Conservation (phyloP, 2,113 vertebrate genomes). For the Grus americana region DNA sequence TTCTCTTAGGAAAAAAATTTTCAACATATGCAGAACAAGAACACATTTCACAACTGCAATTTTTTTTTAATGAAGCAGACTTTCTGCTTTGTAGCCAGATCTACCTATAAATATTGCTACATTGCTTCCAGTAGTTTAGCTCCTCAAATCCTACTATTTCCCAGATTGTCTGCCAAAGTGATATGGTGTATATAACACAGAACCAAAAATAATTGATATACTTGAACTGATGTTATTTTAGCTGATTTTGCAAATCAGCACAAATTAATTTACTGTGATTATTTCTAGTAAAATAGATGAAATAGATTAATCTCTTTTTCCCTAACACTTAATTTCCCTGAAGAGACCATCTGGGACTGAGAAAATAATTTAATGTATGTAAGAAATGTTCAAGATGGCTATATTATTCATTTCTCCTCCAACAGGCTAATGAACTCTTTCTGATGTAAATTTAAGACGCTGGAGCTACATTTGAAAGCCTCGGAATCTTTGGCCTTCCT, state of each 20-base stretch:
- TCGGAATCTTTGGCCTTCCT: background rate
- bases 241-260: background rate
- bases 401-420: background rate
- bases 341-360: background rate
- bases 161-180: background rate
- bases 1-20: background rate
- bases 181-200: background rate
- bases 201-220: background rate
- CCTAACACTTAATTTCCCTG: background rate
- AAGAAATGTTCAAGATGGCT: background rate
- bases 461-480: background rate
- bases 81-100: background rate
- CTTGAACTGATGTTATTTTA: background rate
- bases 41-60: background rate
- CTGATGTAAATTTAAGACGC: background rate
- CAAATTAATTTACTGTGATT: background rate
- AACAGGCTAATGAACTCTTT: background rate
- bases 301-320: background rate
- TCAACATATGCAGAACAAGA: background rate
- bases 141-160: background rate
- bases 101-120: background rate
- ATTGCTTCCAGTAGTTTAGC: background rate
- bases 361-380: constrained; percentile 16
- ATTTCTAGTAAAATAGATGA: constrained; percentile 9
- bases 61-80: background rate